phyloP scores from a whole-genome alignment of 2,113 vertebrate species.

The Semicossyphus pulcher region DNA sequence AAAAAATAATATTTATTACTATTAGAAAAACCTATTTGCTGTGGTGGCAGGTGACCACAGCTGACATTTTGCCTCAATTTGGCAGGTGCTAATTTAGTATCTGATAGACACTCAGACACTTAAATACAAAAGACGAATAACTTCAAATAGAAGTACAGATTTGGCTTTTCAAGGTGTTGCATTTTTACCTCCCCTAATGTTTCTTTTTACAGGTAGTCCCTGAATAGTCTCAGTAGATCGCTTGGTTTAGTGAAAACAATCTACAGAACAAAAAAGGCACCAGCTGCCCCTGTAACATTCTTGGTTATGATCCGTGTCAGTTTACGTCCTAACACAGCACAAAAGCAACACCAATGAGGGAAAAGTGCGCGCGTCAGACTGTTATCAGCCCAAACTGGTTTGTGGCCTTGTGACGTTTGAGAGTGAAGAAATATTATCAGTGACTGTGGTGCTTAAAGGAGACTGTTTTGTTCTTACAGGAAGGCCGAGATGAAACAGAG shows the following conservation, averaged over 20 bases:
- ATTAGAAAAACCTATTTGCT: too few species aligned
- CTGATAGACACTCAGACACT: too few species aligned
- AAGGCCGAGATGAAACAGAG: constrained; percentile 91
- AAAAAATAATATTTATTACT: too few species aligned
- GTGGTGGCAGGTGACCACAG: too few species aligned
- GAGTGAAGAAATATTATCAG: constrained; percentile 23
- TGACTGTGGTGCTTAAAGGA: constrained; percentile 14
- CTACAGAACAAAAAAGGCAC: background rate
- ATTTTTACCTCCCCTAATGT: background rate
- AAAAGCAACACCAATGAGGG: background rate
- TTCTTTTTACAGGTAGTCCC: background rate
- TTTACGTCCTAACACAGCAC: background rate
- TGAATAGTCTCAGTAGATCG: background rate
- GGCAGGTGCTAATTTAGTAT: too few species aligned
- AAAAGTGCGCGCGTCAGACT: constrained; percentile 37
- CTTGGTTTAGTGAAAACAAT: background rate
- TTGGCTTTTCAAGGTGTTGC: too few species aligned
- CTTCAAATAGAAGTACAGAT: too few species aligned
- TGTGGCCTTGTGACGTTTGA: constrained; percentile 8
- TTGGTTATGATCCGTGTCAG: constrained; percentile 18
- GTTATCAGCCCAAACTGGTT: constrained; percentile 56
- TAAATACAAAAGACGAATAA: too few species aligned
- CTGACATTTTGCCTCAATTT: too few species aligned
- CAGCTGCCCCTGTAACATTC: background rate
- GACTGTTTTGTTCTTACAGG: constrained; percentile 78